Evolutionary conservation across 2,888 invertebrate genomes (phyloP).

Genomic region (Xestia rhomboidea): DNA sequence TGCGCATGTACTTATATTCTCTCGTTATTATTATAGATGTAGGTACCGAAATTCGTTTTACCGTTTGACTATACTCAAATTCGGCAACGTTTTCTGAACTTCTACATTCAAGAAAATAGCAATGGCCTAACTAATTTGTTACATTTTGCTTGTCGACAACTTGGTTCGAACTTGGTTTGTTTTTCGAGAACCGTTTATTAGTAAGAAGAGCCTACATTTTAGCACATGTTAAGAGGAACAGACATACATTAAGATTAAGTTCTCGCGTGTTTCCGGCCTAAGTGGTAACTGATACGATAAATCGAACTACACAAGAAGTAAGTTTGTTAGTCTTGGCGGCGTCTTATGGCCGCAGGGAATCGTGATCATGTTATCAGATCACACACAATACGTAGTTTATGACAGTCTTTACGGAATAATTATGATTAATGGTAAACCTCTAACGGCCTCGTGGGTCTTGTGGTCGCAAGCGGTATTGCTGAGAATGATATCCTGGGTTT

Average conservation of each 20-base stretch:
- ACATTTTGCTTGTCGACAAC: background rate
- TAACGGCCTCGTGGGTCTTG: background rate
- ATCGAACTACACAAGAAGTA: slow-evolving; percentile 28
- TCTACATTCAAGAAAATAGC: background rate
- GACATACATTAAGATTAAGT: slow-evolving; percentile 28
- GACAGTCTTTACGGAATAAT: background rate
- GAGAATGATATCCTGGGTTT: background rate
- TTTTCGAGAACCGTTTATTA: slow-evolving; percentile 28
- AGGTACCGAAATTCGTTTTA: too few species aligned
- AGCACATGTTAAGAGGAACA: background rate
- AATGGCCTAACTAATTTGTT: background rate
- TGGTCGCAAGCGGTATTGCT: background rate
- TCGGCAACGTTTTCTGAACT: too few species aligned
- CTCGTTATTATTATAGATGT: background rate
- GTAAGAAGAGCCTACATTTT: slow-evolving; percentile 9
- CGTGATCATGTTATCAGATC: background rate
- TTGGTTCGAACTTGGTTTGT: background rate
- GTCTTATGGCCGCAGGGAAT: slow-evolving; percentile 28
- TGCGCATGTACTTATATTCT: background rate
- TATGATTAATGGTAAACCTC: background rate
- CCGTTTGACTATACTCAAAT: background rate
- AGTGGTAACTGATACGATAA: slow-evolving; percentile 56
- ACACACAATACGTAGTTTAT: background rate
- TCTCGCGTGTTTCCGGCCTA: slow-evolving; percentile 11
- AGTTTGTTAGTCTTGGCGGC: slow-evolving; percentile 43